phyloP scores from a whole-genome alignment of 1,140 invertebrate species.

The Teleopsis dalmanni region DNA sequence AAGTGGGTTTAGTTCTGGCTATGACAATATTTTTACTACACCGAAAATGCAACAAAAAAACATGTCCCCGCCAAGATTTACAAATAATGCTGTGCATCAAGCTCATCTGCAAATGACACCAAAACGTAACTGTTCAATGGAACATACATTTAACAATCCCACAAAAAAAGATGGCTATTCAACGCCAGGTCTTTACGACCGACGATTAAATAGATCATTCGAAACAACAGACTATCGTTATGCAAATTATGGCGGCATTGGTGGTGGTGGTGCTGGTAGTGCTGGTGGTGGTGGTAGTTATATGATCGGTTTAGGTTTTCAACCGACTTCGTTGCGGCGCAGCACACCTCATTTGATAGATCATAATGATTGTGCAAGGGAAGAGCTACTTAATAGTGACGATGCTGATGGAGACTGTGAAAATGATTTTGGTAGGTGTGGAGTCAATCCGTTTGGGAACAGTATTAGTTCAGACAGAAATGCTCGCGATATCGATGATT shows the following conservation, averaged over 20 bases:
- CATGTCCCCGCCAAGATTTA: conserved; percentile 28
- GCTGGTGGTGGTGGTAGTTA: conserved; percentile 2
- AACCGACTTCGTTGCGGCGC: conserved; percentile 14
- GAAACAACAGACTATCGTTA: conserved; percentile 40
- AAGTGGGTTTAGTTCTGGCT: conserved; percentile 40
- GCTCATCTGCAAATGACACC: neutral
- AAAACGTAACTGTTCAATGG: no score
- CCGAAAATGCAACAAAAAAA: conserved; percentile 39
- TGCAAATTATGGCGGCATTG: conserved; percentile 34
- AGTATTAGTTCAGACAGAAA: neutral
- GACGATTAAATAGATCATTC: conserved; percentile 41
- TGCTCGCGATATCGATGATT: no score
- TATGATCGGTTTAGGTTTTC: neutral
- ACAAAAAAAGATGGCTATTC: neutral
- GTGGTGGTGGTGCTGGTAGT: conserved; percentile 21
- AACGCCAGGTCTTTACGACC: conserved; percentile 36
- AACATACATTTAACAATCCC: no score
- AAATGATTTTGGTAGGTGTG: conserved; percentile 2
- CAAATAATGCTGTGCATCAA: conserved; percentile 13
- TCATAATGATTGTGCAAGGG: conserved; percentile 12
- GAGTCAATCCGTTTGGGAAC: conserved; percentile 7
- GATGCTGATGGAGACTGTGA: conserved; percentile 1
- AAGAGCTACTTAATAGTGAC: neutral
- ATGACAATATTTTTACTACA: conserved; percentile 41
- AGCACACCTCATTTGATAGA: conserved; percentile 19